Conservation (phyloP, 1,140 invertebrate genomes). For the Aporrectodea caliginosa region DNA sequence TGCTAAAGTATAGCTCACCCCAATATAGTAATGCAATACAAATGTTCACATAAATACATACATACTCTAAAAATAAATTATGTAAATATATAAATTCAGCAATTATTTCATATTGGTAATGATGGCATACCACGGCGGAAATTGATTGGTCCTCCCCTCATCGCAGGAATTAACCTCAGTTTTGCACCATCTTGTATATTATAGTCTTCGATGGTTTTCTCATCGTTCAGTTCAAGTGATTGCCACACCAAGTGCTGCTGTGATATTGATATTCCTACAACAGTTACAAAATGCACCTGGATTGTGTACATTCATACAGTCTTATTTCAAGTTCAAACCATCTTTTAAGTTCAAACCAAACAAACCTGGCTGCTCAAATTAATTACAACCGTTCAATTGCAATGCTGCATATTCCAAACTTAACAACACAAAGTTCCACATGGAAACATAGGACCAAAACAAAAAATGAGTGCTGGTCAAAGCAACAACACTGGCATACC, state of each 20-base stretch:
- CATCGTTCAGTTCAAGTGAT: conserved; percentile 67
- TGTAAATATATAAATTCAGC: too few species aligned
- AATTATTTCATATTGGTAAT: too few species aligned
- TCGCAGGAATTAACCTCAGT: conserved; percentile 68
- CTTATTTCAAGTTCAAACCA: neutral
- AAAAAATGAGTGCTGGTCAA: neutral
- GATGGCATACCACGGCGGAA: conserved; percentile 60
- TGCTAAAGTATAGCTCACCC: neutral
- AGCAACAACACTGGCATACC: too few species aligned
- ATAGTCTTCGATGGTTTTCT: conserved; percentile 65
- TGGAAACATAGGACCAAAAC: neutral
- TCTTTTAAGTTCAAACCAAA: too few species aligned
- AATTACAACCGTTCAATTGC: neutral
- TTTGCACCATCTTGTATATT: conserved; percentile 66
- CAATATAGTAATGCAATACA: neutral
- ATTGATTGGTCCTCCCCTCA: conserved; percentile 72
- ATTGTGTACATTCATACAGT: neutral
- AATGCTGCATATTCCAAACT: neutral
- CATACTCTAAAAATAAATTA: neutral
- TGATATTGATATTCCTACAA: neutral
- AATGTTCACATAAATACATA: neutral
- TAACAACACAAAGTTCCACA: too few species aligned
- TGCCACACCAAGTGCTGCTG: conserved; percentile 71
- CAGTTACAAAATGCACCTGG: neutral
- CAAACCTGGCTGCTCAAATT: neutral